Conservation (phyloP, 2,797 vertebrate species). For the Chaetophractus vellerosus region DNA sequence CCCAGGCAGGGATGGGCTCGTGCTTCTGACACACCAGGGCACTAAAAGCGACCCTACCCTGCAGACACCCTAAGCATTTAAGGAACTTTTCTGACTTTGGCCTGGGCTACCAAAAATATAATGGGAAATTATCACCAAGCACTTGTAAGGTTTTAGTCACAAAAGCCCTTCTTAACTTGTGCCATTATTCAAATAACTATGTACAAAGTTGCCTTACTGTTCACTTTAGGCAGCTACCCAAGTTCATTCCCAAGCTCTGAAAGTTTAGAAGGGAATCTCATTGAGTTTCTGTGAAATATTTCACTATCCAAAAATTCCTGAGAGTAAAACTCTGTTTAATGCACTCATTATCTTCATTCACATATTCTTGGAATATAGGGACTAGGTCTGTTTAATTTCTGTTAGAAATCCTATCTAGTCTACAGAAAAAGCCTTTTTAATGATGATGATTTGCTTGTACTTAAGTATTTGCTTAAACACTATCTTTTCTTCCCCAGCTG, state of each 20-base stretch:
- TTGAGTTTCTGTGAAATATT: neutral
- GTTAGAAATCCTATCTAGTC: neutral
- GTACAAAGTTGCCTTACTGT: neutral
- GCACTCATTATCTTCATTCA: rapidly evolving
- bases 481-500: neutral
- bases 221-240: too few relatives aligned
- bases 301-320: neutral
- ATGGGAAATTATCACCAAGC: neutral
- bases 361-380: neutral
- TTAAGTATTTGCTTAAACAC: neutral
- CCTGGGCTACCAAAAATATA: neutral
- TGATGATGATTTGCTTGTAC: neutral
- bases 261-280: neutral
- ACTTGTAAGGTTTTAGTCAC: rapidly evolving
- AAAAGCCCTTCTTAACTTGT: rapidly evolving
- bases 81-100: neutral
- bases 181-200: rapidly evolving
- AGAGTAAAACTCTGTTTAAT: neutral
- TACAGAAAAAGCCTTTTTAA: neutral
- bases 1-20: neutral
- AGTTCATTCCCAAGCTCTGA: rapidly evolving
- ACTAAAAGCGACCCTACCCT: neutral
- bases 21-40: neutral
- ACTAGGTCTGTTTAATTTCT: neutral
- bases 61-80: rapidly evolving